These are phyloP conservation scores for Holotrichia oblita DNA, from an alignment of 1,140 invertebrate species.

Conservation along the genomic window DNA sequence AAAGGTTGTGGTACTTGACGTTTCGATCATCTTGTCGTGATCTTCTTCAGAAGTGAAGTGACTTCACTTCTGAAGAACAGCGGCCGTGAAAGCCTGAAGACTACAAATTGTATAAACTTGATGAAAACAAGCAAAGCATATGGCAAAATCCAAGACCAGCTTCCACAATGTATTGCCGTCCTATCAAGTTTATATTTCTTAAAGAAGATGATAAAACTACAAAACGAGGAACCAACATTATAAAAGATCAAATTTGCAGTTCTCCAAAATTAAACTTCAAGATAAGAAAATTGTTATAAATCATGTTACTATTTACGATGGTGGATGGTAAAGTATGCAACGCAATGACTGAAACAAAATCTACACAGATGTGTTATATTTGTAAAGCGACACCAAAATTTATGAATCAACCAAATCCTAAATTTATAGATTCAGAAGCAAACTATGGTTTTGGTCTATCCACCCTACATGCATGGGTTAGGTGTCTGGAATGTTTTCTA, in stretches of 20 bases:
- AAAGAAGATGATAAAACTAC: constrained; percentile 40
- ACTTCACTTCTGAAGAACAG: no score
- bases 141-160: constrained; percentile 44
- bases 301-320: neutral
- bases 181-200: constrained; percentile 43
- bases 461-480: neutral
- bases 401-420: neutral
- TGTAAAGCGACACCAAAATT: constrained; percentile 15
- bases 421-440: neutral
- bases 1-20: no score
- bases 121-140: neutral
- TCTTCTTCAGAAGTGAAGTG: no score
- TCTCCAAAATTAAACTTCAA: constrained; percentile 2
- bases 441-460: neutral
- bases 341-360: neutral
- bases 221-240: neutral
- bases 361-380: neutral
- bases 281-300: neutral
- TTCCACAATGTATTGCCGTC: constrained; percentile 43
- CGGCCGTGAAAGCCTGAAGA: no score
- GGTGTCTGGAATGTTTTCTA: neutral
- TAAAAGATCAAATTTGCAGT: constrained; percentile 26
- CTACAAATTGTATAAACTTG: constrained; percentile 14
- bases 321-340: constrained; percentile 8
- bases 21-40: no score